Percentiles rank a stretch among this genome's conserved stretches.
Evolutionary conservation across 2,888 invertebrate genomes (phyloP).

Genomic region (Hemaris fuciformis): DNA sequence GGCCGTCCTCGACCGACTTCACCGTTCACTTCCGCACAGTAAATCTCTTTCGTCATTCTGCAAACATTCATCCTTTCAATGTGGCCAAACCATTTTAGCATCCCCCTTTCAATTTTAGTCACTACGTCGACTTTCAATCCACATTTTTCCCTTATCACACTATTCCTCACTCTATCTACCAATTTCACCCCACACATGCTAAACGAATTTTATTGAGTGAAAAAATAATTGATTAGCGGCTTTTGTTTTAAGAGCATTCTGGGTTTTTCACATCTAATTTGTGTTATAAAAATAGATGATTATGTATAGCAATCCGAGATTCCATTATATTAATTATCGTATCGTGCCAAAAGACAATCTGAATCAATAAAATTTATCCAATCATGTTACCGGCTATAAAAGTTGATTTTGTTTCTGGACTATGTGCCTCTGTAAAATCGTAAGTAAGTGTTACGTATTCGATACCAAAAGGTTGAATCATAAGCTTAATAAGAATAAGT

Average conservation of each 20-base stretch:
- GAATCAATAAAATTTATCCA: constrained; percentile 33
- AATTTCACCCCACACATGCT: too few relatives aligned
- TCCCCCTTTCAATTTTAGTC: too few relatives aligned
- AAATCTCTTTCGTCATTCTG: too few relatives aligned
- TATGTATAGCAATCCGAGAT: constrained; percentile 2
- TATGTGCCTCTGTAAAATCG: constrained; percentile 35
- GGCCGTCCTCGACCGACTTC: too few relatives aligned
- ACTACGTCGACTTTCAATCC: too few relatives aligned
- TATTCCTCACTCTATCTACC: too few relatives aligned
- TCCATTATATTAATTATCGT: constrained; percentile 12
- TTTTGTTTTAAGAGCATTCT: background rate
- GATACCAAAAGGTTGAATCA: constrained; percentile 60
- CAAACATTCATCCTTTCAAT: too few relatives aligned
- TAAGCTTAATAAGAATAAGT: constrained; percentile 58
- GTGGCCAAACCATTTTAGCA: too few relatives aligned
- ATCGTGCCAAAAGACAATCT: constrained; percentile 44
- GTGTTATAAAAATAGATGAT: constrained; percentile 13
- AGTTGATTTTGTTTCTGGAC: constrained; percentile 31
- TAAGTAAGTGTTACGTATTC: constrained; percentile 51
- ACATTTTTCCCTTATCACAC: too few relatives aligned
- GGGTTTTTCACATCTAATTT: constrained; percentile 20
- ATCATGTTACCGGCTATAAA: constrained; percentile 23
- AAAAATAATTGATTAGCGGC: background rate
- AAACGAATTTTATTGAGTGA: too few relatives aligned
- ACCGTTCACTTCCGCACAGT: too few relatives aligned